Conservation (phyloP, 1,140 invertebrate genomes). For the Drosophila albomicans region DNA sequence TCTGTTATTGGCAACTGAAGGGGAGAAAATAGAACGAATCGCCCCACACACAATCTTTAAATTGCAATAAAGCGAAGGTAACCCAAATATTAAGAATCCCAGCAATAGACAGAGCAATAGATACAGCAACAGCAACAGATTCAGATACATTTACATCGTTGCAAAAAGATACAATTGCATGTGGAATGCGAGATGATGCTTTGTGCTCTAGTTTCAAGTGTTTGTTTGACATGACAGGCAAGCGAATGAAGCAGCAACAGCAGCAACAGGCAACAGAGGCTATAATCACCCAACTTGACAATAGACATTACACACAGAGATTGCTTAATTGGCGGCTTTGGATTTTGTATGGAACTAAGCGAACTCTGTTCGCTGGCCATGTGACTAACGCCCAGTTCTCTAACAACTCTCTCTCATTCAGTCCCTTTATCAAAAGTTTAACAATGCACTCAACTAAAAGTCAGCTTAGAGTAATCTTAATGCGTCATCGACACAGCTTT, state of each 20-base stretch:
- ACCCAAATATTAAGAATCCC: slow-evolving; percentile 56
- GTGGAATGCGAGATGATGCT: slow-evolving; percentile 1
- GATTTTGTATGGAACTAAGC: slow-evolving; percentile 10
- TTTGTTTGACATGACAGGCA: slow-evolving; percentile 44
- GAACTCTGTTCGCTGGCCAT: not conserved
- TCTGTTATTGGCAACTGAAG: not conserved
- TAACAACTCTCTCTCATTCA: not conserved
- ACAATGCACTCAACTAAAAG: slow-evolving; percentile 2
- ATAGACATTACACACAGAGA: slow-evolving; percentile 31
- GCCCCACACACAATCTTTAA: slow-evolving; percentile 40
- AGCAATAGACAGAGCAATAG: slow-evolving; percentile 4
- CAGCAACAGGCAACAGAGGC: slow-evolving; percentile 4
- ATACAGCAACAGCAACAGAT: slow-evolving; percentile 15
- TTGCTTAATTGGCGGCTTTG: slow-evolving; percentile 30
- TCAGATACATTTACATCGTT: slow-evolving; percentile 20
- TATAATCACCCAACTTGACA: slow-evolving; percentile 43
- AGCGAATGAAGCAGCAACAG: not conserved
- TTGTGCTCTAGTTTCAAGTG: slow-evolving; percentile 40
- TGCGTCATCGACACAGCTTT: not conserved
- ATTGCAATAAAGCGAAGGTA: slow-evolving; percentile 60
- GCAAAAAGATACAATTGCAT: slow-evolving; percentile 25
- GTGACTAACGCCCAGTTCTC: slow-evolving; percentile 6
- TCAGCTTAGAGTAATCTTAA: not conserved
- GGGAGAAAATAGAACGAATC: not conserved
- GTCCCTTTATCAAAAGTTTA: not conserved